These are phyloP conservation scores for Amblyornis subalaris DNA, from an alignment of 2,113 vertebrate species.

Conservation along the genomic window DNA sequence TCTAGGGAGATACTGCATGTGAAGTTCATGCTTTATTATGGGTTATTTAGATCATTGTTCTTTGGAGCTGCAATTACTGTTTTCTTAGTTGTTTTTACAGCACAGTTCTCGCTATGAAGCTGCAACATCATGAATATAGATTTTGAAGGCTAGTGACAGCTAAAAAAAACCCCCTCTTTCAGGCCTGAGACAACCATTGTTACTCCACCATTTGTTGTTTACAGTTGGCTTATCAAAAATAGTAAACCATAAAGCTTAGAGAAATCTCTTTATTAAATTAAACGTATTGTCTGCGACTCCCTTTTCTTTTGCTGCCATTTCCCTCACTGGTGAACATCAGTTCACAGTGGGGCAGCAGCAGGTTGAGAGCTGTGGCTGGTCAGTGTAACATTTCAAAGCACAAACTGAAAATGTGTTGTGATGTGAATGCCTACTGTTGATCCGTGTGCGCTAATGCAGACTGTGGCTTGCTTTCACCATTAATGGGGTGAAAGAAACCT, in stretches of 20 bases:
- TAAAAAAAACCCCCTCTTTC: neutral
- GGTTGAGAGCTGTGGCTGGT: neutral
- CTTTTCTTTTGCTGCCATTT: neutral
- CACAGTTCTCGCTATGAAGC: neutral
- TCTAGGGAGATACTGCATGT: neutral
- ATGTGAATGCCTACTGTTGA: constrained; percentile 29
- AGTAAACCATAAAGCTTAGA: neutral
- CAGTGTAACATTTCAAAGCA: constrained; percentile 43
- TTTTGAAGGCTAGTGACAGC: neutral
- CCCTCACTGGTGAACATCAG: neutral
- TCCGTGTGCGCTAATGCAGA: neutral
- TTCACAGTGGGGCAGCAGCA: neutral
- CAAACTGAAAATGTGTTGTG: constrained; percentile 45
- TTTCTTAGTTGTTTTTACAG: neutral
- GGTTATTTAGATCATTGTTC: neutral
- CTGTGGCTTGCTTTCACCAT: constrained; percentile 5
- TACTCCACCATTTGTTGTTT: neutral
- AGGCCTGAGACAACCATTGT: neutral
- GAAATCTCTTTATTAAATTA: constrained; percentile 1
- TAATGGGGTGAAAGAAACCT: constrained; percentile 29
- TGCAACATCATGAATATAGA: neutral
- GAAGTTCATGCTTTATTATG: neutral
- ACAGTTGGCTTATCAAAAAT: neutral
- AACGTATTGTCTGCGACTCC: neutral
- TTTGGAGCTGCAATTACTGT: neutral